Evolutionary conservation across 2,888 invertebrate genomes (phyloP).

Genomic region (Byasa hedistus): DNA sequence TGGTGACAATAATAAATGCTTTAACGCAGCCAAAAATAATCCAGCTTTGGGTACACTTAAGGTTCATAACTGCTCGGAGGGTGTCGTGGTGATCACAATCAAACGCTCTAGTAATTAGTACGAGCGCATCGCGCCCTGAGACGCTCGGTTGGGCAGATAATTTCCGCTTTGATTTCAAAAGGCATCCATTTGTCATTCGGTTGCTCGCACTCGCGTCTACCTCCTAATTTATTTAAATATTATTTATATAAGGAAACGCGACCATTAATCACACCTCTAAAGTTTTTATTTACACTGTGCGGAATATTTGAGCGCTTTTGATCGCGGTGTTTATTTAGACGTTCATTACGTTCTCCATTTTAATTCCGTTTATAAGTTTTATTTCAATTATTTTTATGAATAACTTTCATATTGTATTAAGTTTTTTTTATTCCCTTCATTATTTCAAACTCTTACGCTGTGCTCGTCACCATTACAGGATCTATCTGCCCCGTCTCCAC

Average conservation of each 20-base stretch:
- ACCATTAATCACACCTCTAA: constrained; percentile 77
- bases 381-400: constrained; percentile 32
- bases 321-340: constrained; percentile 60
- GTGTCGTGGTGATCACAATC: constrained; percentile 66
- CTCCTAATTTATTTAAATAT: constrained; percentile 78
- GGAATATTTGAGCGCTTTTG: constrained; percentile 66
- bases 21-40: constrained; percentile 40
- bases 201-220: constrained; percentile 67
- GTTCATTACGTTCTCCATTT: constrained; percentile 61
- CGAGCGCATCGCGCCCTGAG: constrained; percentile 67
- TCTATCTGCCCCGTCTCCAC: too few relatives aligned
- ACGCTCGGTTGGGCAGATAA: constrained; percentile 77
- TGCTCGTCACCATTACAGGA: too few relatives aligned
- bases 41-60: constrained; percentile 43
- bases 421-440: too few relatives aligned
- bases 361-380: constrained; percentile 45
- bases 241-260: constrained; percentile 79
- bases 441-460: too few relatives aligned
- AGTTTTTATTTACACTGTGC: constrained; percentile 74
- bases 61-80: constrained; percentile 45
- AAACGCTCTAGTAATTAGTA: constrained; percentile 77
- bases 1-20: constrained; percentile 68
- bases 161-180: constrained; percentile 78
- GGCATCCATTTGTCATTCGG: constrained; percentile 77
- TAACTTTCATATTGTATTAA: background rate